Base-by-base conservation (phyloP, 2,113 vertebrate species). In the Salvator merianae region DNA sequence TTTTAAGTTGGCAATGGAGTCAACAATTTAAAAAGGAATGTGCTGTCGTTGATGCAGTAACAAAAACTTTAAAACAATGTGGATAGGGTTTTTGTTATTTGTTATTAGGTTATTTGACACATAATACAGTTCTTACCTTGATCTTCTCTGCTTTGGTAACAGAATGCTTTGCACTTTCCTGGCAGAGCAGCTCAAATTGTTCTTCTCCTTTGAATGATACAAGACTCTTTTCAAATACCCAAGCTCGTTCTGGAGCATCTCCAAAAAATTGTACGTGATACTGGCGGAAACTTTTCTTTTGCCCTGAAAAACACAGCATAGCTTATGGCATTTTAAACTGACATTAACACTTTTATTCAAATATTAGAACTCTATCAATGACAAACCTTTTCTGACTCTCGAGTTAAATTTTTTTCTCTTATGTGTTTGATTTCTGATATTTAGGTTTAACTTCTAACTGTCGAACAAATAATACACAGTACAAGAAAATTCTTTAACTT, bases 231-330 rank as follows among this genome's bases (percentile, higher is more conserved):
- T 98, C 98, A 92, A 97, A 98, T 90, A 99, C 95, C 96, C 99
- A 99, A 20, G 98, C 97, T 93, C 98, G 96, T 92, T 99, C 98
- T 8, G 98, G 98, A 47, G 97, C 96, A 36, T 99, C 97, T 62
- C 99, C 98, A 91, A 99, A 99, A 93, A 99, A 99, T 94, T 99
- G 98, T 53, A 99, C 97, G 0, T 99, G 98, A 91, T 98, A 99
- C 69, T 98, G 97, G 87, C 95, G 90, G 88, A 97, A 88, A 89
- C 93, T 97, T 91, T 97, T 97, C 85, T 94, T 97, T 84, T 96
- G 94, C 80, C 95, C 96, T 97, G 86, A 72, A 93, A 94, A 93
- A 88, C 20, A 40, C 43, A 88, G 53, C 78, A 80, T 71, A 88
- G 88, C 30, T 72, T 6, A 71, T 30, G 30, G n/a, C 55, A 59